Evolutionary conservation across 2,797 vertebrate genomes (phyloP).

Genomic region (Pseudochirops cupreus): DNA sequence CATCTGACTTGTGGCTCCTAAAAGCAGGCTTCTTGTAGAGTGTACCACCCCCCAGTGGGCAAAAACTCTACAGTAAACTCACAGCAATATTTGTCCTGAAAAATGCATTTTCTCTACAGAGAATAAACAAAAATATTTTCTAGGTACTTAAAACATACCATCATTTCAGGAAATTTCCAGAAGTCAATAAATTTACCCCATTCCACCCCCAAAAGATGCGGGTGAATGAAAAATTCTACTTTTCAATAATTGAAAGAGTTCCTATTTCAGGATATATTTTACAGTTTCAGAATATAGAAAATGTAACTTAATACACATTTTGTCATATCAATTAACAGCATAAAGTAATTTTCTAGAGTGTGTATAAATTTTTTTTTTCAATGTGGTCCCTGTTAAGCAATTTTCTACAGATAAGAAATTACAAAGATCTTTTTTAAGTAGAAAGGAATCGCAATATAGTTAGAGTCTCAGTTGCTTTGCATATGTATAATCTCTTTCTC

Average conservation of each 20-base stretch:
- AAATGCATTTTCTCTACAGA: slow-evolving; percentile 74
- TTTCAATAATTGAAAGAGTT: slow-evolving; percentile 50
- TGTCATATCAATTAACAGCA: neutral
- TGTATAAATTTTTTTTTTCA: neutral
- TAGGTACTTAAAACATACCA: slow-evolving; percentile 40
- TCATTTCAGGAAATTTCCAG: slow-evolving; percentile 54
- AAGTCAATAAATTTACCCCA: slow-evolving; percentile 55
- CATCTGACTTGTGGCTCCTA: slow-evolving; percentile 85
- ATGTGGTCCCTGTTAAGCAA: neutral
- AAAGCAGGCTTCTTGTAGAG: slow-evolving; percentile 90
- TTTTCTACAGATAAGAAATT: slow-evolving; percentile 38
- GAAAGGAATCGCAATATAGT: slow-evolving; percentile 61
- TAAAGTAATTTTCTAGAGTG: slow-evolving; percentile 56
- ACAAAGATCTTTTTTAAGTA: slow-evolving; percentile 53
- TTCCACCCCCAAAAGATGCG: slow-evolving; percentile 14
- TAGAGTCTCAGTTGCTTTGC: slow-evolving; percentile 55
- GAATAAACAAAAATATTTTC: slow-evolving; percentile 59
- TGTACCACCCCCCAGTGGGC: slow-evolving; percentile 99
- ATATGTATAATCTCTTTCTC: slow-evolving; percentile 57
- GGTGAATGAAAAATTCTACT: slow-evolving; percentile 20
- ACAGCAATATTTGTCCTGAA: slow-evolving; percentile 82
- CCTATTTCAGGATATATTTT: slow-evolving; percentile 62
- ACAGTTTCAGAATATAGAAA: slow-evolving; percentile 48
- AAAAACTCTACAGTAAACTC: slow-evolving; percentile 93
- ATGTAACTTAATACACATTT: slow-evolving; percentile 3